Percentiles rank a stretch among this genome's conserved stretches.
These are phyloP conservation scores for Microtus richardsoni DNA, from an alignment of 2,113 vertebrate genomes.

Conservation along the genomic window DNA sequence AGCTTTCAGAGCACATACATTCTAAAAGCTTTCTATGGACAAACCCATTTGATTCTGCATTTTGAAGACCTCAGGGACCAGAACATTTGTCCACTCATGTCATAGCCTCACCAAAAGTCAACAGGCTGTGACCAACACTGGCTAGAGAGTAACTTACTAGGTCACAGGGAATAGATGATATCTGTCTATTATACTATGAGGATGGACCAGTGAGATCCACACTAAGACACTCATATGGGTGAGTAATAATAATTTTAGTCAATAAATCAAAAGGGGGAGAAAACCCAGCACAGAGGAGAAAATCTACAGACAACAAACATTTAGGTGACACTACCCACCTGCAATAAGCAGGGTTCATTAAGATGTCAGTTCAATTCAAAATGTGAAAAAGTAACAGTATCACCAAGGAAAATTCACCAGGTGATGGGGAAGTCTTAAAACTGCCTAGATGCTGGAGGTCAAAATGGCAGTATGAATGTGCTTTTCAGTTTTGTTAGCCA, in stretches of 20 bases:
- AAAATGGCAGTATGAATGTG: rapidly evolving
- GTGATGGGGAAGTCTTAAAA: background rate
- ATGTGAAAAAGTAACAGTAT: background rate
- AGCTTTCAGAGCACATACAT: background rate
- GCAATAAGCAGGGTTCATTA: background rate
- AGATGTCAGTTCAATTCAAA: background rate
- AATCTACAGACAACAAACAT: background rate
- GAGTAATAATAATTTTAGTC: background rate
- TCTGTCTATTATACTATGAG: rapidly evolving
- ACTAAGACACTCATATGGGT: background rate
- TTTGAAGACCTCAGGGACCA: rapidly evolving
- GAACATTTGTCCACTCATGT: rapidly evolving
- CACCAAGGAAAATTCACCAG: background rate
- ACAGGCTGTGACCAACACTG: rapidly evolving
- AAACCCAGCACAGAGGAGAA: background rate
- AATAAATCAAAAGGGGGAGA: background rate
- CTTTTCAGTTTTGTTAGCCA: background rate
- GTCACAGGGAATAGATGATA: background rate
- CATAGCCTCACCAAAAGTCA: background rate
- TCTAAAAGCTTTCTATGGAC: background rate
- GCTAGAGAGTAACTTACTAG: background rate
- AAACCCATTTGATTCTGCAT: background rate
- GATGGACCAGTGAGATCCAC: background rate
- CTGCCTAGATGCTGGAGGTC: rapidly evolving
- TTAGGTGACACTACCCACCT: rapidly evolving